Evolutionary conservation across 2,888 invertebrate species (phyloP), one percentile per base, ranked within the genome.

Genomic region (Chaetogeoica ovagalla): DNA sequence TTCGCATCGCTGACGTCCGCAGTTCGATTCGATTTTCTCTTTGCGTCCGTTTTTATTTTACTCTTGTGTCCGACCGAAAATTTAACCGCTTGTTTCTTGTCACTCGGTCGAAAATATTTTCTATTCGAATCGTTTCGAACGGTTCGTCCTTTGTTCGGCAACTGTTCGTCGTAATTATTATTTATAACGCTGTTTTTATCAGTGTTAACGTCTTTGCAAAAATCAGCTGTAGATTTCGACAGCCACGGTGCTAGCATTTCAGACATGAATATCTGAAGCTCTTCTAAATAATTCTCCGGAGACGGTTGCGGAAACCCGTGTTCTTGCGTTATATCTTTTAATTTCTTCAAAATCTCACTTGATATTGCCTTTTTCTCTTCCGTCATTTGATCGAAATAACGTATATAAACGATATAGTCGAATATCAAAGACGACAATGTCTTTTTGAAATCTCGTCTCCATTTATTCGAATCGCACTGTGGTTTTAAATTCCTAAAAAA

Each of bases 401-500:
- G 63, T 13, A 74, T 21, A 21, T 74, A 55, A 2, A 74, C 55
- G 52, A 74, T 37, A 55, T 74, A 74, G 37, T 65, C 39, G 17
- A 63, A 65, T 39, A 65, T 55, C 39, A 74, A 55, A 0, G 55
- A 55, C 2, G 73, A 65, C 11, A 74, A 55, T 0, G 17, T 21
- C 65, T 17, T 52, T 9, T 55, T 37, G 21, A 52, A 55, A 55
- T 63, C 21, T 21, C 13, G 5, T 39, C 55, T 63, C 73, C 63
- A 74, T 65, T 65, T 15, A 6, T 8, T 21, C 21, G 73, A 74
- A 39, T 30, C 17, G 17, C 73, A 74, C 13, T 74, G 9, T 15
- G 55, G 63, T 21, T 63, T 74, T 17, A 74, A 63, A 65, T 74
- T 9, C 0, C 21, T 30, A 0, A 74, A 55, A 39, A 74, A 74